Evolutionary conservation across 2,113 vertebrate genomes (phyloP).

Genomic region (Strix uralensis): DNA sequence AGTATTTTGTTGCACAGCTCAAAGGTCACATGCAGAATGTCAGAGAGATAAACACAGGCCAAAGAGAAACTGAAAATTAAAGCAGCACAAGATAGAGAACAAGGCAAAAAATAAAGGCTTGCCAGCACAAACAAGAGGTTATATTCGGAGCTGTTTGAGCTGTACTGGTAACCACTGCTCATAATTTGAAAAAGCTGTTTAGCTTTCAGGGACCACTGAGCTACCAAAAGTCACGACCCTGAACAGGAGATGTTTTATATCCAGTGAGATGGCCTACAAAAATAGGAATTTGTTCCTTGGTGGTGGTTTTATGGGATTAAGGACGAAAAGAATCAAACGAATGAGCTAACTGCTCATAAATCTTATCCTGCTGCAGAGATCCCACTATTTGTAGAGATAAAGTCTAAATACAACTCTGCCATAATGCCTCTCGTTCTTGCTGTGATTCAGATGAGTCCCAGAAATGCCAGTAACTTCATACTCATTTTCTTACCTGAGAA

Average conservation of each 20-base stretch:
- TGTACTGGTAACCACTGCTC: neutral
- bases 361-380: neutral
- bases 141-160: neutral
- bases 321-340: neutral
- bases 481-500: neutral
- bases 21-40: slow-evolving; percentile 2
- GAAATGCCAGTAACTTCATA: neutral
- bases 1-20: neutral
- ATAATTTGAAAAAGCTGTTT: neutral
- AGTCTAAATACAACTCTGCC: neutral
- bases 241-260: neutral
- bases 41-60: neutral
- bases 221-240: neutral
- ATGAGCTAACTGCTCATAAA: neutral
- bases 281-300: neutral
- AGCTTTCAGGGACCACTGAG: neutral
- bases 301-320: neutral
- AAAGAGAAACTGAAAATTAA: slow-evolving; percentile 44
- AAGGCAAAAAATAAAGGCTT: neutral
- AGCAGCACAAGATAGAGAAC: neutral
- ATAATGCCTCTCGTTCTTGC: neutral
- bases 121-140: neutral
- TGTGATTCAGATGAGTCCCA: neutral
- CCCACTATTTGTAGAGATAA: neutral
- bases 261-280: neutral